A percentile compares a stretch with the other conserved stretches of the same genome.
phyloP scores from a whole-genome alignment of 1,140 invertebrate genomes.

The Brachionus koreanus region DNA sequence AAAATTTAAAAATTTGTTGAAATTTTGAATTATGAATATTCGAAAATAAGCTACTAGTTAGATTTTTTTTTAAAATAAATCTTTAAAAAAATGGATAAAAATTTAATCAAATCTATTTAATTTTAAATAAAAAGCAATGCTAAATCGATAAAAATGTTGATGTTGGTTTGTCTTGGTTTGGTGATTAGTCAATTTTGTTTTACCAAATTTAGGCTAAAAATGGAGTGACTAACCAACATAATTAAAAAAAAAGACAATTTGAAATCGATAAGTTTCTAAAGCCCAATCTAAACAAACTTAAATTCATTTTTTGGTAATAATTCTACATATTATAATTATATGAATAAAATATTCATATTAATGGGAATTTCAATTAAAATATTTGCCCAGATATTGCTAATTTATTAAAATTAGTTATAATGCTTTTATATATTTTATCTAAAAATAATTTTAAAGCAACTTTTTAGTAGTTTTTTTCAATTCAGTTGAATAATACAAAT shows the following conservation, averaged over 20 bases:
- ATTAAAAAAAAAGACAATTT: not conserved
- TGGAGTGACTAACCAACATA: too few species aligned
- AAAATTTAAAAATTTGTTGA: too few species aligned
- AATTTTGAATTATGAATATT: too few species aligned
- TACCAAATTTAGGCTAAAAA: too few species aligned
- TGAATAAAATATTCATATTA: not conserved
- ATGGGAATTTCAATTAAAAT: not conserved
- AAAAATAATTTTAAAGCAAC: not conserved
- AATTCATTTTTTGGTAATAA: not conserved
- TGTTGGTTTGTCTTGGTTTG: too few species aligned
- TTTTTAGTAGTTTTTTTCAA: not conserved
- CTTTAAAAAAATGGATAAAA: too few species aligned
- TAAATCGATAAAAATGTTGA: too few species aligned
- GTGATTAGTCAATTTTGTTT: too few species aligned
- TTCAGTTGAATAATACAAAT: not conserved
- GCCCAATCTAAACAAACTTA: not conserved
- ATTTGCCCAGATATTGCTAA: not conserved
- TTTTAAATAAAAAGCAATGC: too few species aligned
- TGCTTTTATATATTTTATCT: not conserved
- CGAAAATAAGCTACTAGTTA: too few species aligned
- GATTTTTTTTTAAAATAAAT: too few species aligned
- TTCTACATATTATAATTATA: not conserved
- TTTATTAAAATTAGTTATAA: not conserved
- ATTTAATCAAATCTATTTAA: too few species aligned
- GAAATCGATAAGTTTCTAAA: not conserved